Base-by-base conservation (phyloP, 2,888 invertebrate species). In the Mactromeris polynyma region DNA sequence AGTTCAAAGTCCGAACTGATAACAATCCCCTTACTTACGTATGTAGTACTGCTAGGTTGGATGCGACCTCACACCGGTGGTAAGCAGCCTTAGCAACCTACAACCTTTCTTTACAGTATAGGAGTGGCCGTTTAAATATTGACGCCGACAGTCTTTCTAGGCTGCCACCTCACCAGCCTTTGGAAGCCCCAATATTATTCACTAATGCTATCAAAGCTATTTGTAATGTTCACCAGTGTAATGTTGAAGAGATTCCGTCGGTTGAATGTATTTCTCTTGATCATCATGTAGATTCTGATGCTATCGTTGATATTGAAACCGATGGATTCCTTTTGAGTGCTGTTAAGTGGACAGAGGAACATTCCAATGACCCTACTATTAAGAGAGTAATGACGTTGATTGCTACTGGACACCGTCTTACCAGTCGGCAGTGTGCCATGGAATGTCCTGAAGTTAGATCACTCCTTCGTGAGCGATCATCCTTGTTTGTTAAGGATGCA, bases 261-360 rank as follows among this genome's bases (percentile, higher is more conserved):
- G 51, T 81, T 81, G 51, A 81, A 33, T 64, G n/a, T 2, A 19
- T 36, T 64, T 82, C 38, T 21, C 38, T 33, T 54, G 21, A 26
- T 36, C n/a, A 36, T 2, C n/a, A 42, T 36, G 77, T 42, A 9
- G 33, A 7, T 46, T 31, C 31, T 46, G 80, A 80, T 46, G 9
- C 46, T 46, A 46, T 31, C 46, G 31, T 17, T 46, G 80, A 80
- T 31, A 40, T 9, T 46, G 26, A 17, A 46, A 14, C 26, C 2
- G 2, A 54, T 81, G 80, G 46, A 4, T 26, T 46, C 11, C 21
- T n/a, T 84, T 42, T 81, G 9, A 77, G 83, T 51, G 36, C 33
- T 26, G 51, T 77, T 46, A 77, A 77, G 6, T 83, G 83, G 83
- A 64, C 19, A 21, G 17, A 42, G 19, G 83, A 83, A n/a, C 73